Evolutionary conservation across 2,797 vertebrate genomes (phyloP).

Genomic region (Calcarius lapponicus): DNA sequence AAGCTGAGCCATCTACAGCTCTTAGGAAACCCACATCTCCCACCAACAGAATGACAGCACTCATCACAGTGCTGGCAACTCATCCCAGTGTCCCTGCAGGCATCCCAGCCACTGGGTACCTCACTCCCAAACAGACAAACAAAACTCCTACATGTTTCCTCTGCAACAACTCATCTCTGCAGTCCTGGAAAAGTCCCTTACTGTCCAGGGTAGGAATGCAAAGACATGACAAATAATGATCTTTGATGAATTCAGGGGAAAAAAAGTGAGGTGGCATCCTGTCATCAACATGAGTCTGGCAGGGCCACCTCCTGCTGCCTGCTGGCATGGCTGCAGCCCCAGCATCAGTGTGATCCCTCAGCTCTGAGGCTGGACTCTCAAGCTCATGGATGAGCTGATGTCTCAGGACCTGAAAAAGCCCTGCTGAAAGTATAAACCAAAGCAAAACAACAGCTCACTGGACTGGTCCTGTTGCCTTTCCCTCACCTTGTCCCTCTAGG

Average conservation of each 20-base stretch:
- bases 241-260: not conserved
- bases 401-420: not conserved
- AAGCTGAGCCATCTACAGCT: not conserved
- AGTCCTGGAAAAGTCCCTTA: not conserved
- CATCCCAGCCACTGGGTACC: not conserved
- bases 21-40: not conserved
- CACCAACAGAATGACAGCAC: not conserved
- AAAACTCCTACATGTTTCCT: not conserved
- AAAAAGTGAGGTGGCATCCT: not conserved
- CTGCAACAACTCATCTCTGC: not conserved
- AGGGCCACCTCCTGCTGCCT: not conserved
- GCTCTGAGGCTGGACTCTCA: not conserved
- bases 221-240: not conserved
- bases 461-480: not conserved
- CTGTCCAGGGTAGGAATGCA: not conserved
- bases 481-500: not conserved
- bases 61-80: not conserved
- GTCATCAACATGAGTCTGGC: not conserved
- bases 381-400: not conserved
- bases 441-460: not conserved
- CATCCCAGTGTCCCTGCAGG: not conserved
- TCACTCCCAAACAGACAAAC: rapidly evolving
- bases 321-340: not conserved
- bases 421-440: not conserved
- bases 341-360: not conserved